Evolutionary conservation across 2,113 vertebrate genomes (phyloP).

Genomic region (Dicerorhinus sumatrensis): DNA sequence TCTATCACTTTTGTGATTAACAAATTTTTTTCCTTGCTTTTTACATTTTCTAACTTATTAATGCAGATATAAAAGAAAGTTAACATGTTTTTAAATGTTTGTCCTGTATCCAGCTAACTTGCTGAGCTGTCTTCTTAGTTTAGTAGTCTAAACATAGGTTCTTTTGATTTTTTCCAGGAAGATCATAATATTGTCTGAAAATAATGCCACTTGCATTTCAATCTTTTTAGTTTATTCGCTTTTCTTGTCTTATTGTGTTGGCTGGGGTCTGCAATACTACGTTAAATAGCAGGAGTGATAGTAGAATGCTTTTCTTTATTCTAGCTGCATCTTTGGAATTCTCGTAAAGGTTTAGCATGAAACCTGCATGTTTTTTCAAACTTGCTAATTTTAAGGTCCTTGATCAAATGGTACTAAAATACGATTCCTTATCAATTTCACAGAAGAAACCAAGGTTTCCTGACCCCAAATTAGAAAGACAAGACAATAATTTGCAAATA

Average conservation of each 20-base stretch:
- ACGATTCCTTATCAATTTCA: background rate
- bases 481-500: background rate
- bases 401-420: background rate
- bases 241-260: background rate
- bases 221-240: background rate
- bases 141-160: background rate
- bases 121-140: background rate
- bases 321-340: background rate
- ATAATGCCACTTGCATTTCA: background rate
- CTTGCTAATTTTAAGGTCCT: too few relatives aligned
- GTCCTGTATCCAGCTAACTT: background rate
- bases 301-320: background rate
- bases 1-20: background rate
- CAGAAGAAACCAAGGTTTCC: background rate
- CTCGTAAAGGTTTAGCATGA: background rate
- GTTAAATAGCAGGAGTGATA: background rate
- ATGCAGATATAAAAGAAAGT: background rate
- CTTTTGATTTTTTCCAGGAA: background rate
- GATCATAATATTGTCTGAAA: background rate
- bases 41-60: background rate
- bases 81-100: background rate
- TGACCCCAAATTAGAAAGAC: background rate
- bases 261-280: too few relatives aligned
- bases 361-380: background rate
- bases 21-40: background rate